These are phyloP conservation scores for Chaetura pelagica DNA, from an alignment of 2,113 vertebrate species.

Conservation along the genomic window DNA sequence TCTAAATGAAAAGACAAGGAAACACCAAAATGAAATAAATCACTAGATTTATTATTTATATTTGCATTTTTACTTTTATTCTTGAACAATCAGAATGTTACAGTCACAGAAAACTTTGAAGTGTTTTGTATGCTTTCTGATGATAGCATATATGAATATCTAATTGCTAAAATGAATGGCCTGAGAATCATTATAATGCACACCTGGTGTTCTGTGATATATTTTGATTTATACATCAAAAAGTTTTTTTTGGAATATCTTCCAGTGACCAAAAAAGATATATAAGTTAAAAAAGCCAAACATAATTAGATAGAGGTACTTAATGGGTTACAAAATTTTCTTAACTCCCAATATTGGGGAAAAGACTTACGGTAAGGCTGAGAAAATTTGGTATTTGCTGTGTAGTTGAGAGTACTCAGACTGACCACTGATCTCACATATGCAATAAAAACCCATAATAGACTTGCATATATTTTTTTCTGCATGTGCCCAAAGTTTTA, in stretches of 20 bases:
- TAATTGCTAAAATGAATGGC: background rate
- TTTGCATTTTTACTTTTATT: background rate
- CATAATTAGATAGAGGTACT: no score
- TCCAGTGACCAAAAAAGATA: no score
- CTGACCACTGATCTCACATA: background rate
- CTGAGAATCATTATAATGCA: fast-evolving
- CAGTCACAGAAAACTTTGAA: background rate
- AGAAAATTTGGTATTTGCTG: background rate
- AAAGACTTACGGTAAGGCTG: background rate
- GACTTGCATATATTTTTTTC: background rate
- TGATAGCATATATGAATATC: fast-evolving
- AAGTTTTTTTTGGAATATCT: background rate
- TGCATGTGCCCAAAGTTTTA: background rate
- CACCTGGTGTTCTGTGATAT: background rate
- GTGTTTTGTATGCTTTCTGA: background rate
- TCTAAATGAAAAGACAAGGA: slow-evolving; percentile 31
- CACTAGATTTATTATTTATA: background rate
- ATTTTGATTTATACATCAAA: background rate
- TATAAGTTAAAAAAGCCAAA: no score
- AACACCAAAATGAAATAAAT: background rate
- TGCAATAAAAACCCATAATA: background rate
- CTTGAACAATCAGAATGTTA: background rate
- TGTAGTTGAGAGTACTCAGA: background rate
- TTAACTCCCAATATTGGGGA: no score
- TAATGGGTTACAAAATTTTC: no score